Base-by-base conservation (phyloP, 2,888 invertebrate species). In the Nipponacmea schrenckii region DNA sequence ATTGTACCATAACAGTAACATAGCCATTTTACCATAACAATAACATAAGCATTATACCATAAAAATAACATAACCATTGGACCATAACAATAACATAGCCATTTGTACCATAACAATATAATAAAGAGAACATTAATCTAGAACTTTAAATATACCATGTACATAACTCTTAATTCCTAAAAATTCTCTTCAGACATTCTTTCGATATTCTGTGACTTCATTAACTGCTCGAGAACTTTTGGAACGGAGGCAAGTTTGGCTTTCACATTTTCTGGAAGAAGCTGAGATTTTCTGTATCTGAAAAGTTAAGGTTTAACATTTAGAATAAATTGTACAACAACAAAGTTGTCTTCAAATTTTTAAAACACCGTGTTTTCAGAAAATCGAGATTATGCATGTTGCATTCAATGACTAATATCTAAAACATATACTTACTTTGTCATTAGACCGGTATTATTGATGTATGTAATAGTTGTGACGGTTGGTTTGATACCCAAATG, bases 401-500 rank as follows among this genome's bases (percentile, higher is more conserved):
- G 31, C 31, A n/a, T n/a, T n/a, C n/a, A n/a, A n/a, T 39, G 39
- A 39, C 10, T 39, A 39, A 10, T 39, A 39, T 31, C 5, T 5
- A 31, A 50, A 50, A 20, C 14, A 17, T 20, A 14, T 20, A 24
- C 56, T 56, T 56, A 56, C 56, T 56, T 56, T 24, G 20, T 56
- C 56, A 56, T 56, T 20, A 56, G 12, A 56, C 56, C 56, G 24
- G 24, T 56, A 10, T 56, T 20, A 20, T 56, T 56, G 56, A 56
- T 56, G 1, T 56, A 56, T 10, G 56, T 56, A 20, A 56, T 20
- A 56, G 56, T 56, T 4, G 56, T 56, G 24, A 56, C 56, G 20
- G 56, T 56, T 56, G 56, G 56, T 14, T 56, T 56, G 24, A 56
- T 56, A 56, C 56, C 56, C 20, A 56, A 24, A 56, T 56, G 56